A percentile compares a stretch with the other conserved stretches of the same genome.
These are phyloP conservation scores for mouse (Mus musculus) DNA, from an alignment of 2,113 vertebrate genomes.

Conservation along the genomic window GRCm39 chr11:70602001-70602500, in stretches of 20 bases:
- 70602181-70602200: neutral
- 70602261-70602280: neutral
- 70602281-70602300: neutral
- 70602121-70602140: neutral
- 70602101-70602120: neutral
- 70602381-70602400: neutral
- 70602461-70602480: neutral
- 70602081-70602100: neutral
- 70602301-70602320: neutral
- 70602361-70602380: neutral
- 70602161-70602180: too few species aligned
- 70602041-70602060: neutral
- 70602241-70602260: neutral
- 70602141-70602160: too few species aligned
- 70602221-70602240: neutral
- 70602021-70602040: neutral
- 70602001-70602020: neutral
- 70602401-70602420: neutral
- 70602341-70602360: neutral
- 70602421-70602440: neutral
- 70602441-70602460: neutral
- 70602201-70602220: neutral
- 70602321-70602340: neutral
- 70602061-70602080: neutral
- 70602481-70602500: neutral